Conservation (phyloP, 2,888 invertebrate genomes). For the Ischnus inquisitorius region DNA sequence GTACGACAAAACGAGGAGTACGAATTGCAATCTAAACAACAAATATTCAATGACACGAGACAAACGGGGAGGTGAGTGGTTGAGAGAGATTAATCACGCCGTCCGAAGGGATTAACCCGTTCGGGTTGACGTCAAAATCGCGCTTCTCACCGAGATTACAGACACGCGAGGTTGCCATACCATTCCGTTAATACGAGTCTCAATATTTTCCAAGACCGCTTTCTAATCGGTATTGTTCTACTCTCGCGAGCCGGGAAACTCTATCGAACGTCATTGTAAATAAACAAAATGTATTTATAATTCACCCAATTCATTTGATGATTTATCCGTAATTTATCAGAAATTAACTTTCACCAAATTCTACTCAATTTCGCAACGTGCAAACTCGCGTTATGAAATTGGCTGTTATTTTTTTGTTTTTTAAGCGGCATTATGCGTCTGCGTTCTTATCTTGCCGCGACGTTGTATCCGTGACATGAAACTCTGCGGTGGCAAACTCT, state of each 20-base stretch:
- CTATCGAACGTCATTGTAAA: no score
- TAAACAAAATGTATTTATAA: no score
- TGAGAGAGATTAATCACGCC: neutral
- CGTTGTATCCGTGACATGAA: slow-evolving; percentile 45
- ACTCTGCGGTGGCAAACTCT: neutral
- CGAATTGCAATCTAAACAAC: slow-evolving; percentile 2
- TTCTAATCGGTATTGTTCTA: neutral
- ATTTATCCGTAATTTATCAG: no score
- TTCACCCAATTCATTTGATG: no score
- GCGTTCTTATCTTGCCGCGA: slow-evolving; percentile 39
- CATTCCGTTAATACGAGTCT: slow-evolving; percentile 14
- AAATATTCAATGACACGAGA: neutral
- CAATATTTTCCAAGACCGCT: slow-evolving; percentile 12
- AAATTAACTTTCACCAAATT: neutral
- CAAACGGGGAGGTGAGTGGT: neutral
- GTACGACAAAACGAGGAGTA: slow-evolving; percentile 8
- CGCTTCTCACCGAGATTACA: neutral
- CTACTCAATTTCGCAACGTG: neutral
- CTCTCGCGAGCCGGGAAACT: no score
- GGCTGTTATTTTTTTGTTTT: slow-evolving; percentile 5
- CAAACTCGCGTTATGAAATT: slow-evolving; percentile 3
- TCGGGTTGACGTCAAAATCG: slow-evolving; percentile 20
- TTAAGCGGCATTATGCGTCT: neutral
- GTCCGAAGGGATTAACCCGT: slow-evolving; percentile 14
- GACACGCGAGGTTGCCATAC: neutral